Conservation (phyloP, 2,888 invertebrate genomes). For the Tinea pellionella region DNA sequence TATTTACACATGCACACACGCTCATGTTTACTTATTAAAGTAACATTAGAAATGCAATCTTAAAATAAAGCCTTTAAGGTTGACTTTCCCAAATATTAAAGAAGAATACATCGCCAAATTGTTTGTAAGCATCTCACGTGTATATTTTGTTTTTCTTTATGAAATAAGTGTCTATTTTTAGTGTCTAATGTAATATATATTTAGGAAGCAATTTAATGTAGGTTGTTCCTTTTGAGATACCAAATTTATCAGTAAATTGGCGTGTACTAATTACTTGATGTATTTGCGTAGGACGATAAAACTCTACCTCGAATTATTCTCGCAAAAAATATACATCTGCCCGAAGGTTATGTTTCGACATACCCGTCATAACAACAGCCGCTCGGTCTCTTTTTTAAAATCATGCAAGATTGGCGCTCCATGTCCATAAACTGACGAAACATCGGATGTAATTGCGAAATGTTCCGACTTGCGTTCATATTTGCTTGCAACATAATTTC, state of each 20-base stretch:
- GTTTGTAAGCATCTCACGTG: not conserved
- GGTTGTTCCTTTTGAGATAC: not conserved
- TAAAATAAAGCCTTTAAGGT: not conserved
- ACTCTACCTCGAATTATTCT: not conserved
- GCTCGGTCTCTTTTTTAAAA: not conserved
- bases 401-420: not conserved
- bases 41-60: not conserved
- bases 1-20: not conserved
- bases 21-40: not conserved
- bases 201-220: not conserved
- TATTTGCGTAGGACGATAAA: not conserved
- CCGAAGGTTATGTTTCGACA: not conserved
- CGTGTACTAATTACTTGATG: not conserved
- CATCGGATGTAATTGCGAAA: constrained; percentile 4
- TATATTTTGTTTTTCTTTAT: not conserved
- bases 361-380: not conserved
- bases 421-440: not conserved
- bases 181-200: not conserved
- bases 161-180: not conserved
- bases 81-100: not conserved
- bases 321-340: not conserved
- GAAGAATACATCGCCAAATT: not conserved
- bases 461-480: not conserved
- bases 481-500: constrained; percentile 12
- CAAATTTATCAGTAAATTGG: not conserved